phyloP scores from a whole-genome alignment of 2,888 invertebrate species.

The Digitonthophagus gazella region DNA sequence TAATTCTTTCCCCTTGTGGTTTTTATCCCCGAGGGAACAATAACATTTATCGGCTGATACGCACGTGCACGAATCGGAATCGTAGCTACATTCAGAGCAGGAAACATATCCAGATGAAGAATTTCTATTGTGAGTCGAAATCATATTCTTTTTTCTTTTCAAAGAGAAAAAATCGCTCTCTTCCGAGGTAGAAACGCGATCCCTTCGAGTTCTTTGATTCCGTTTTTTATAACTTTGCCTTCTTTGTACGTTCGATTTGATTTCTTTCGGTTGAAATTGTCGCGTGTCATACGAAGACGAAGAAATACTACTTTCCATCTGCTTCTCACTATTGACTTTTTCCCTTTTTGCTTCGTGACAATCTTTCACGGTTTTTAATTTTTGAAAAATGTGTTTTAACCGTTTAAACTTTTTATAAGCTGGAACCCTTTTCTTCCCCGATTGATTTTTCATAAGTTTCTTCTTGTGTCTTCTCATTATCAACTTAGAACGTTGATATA shows the following conservation, averaged over 20 bases:
- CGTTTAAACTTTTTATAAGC: slow-evolving; percentile 45
- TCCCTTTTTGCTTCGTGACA: slow-evolving; percentile 30
- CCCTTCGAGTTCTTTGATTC: slow-evolving; percentile 27
- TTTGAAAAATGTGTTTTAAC: slow-evolving; percentile 57
- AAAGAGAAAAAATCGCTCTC: slow-evolving; percentile 53
- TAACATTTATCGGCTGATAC: slow-evolving; percentile 79
- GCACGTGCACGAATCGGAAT: slow-evolving; percentile 80
- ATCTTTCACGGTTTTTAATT: slow-evolving; percentile 40
- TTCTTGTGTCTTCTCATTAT: slow-evolving; percentile 85
- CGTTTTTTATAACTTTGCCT: slow-evolving; percentile 44
- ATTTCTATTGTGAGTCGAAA: slow-evolving; percentile 44
- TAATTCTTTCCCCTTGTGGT: slow-evolving; percentile 52
- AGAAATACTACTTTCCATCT: slow-evolving; percentile 61
- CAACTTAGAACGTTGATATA: slow-evolving; percentile 84
- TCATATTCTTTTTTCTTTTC: slow-evolving; percentile 35
- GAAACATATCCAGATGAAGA: slow-evolving; percentile 72
- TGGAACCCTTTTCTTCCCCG: slow-evolving; percentile 38
- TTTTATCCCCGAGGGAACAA: slow-evolving; percentile 68
- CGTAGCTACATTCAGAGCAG: slow-evolving; percentile 83
- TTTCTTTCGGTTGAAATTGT: slow-evolving; percentile 61
- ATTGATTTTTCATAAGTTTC: slow-evolving; percentile 57
- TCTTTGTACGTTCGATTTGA: slow-evolving; percentile 28
- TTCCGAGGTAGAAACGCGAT: slow-evolving; percentile 49
- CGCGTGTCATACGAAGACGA: slow-evolving; percentile 63
- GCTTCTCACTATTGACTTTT: slow-evolving; percentile 32